phyloP scores from a whole-genome alignment of 1,140 invertebrate species.

The Aphidius gifuensis region DNA sequence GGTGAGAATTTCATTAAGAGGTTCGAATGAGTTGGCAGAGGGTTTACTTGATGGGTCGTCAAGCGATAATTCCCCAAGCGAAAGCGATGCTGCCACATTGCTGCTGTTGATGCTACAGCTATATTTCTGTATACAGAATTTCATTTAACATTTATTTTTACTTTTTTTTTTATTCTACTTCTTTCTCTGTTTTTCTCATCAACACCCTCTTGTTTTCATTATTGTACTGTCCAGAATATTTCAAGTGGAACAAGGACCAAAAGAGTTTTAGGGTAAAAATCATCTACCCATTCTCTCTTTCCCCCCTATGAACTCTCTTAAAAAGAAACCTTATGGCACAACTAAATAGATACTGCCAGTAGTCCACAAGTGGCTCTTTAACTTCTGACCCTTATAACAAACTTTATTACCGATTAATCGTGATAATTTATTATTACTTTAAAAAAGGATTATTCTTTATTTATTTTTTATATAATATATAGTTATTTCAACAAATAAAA shows the following conservation, averaged over 20 bases:
- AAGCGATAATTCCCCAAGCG: slow-evolving; percentile 56
- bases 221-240: no score
- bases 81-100: background rate
- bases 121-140: no score
- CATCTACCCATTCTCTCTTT: background rate
- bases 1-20: slow-evolving; percentile 61
- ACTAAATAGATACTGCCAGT: slow-evolving; percentile 56
- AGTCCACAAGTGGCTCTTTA: slow-evolving; percentile 59
- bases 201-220: no score
- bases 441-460: no score
- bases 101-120: background rate
- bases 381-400: slow-evolving; percentile 50
- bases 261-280: slow-evolving; percentile 40
- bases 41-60: slow-evolving; percentile 57
- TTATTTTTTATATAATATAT: no score
- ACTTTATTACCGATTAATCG: slow-evolving; percentile 53
- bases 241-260: no score
- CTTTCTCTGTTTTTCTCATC: no score
- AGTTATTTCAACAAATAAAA: slow-evolving; percentile 17
- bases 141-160: no score
- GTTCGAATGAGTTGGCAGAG: slow-evolving; percentile 56
- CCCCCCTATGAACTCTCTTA: slow-evolving; percentile 42
- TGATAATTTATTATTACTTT: slow-evolving; percentile 37
- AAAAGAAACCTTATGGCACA: slow-evolving; percentile 55
- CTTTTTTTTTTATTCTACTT: no score